Evolutionary conservation across 30 jellyfish, hydroid and myxozoan genomes (phyloP).

Genomic region (Mastigias papua): DNA sequence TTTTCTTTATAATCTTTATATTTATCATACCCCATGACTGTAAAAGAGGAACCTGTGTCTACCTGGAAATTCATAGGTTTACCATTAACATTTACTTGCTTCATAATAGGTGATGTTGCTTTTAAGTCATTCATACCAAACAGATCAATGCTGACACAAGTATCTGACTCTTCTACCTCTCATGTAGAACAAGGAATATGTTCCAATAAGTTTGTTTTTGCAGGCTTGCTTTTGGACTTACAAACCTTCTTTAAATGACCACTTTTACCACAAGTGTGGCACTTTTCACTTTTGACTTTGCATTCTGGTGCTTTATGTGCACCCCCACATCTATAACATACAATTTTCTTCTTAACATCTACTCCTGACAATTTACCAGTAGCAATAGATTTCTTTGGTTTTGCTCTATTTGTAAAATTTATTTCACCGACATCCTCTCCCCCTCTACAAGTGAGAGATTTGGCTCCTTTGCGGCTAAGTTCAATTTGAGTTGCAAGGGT

Average conservation of each 20-base stretch:
- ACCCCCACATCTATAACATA: neutral
- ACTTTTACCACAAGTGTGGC: neutral
- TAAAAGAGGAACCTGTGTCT: neutral
- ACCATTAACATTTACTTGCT: no score
- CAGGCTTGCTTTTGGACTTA: neutral
- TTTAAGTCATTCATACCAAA: no score
- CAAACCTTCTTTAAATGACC: neutral
- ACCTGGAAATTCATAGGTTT: neutral
- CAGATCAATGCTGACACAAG: neutral
- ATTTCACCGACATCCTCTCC: neutral
- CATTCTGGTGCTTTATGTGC: neutral
- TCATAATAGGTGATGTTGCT: no score
- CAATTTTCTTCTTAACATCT: neutral
- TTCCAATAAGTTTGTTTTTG: neutral
- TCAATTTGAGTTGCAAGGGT: neutral
- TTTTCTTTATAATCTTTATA: neutral
- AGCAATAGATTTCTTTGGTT: neutral
- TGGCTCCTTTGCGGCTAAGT: neutral
- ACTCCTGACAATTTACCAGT: neutral
- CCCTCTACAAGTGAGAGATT: neutral
- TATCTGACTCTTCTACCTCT: neutral
- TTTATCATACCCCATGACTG: neutral
- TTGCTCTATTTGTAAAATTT: neutral
- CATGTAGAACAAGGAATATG: neutral
- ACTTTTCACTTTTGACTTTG: neutral